Evolutionary conservation across 1,140 invertebrate genomes (phyloP), one percentile per base, ranked within the genome.

Genomic region (Temnothorax nylanderi): DNA sequence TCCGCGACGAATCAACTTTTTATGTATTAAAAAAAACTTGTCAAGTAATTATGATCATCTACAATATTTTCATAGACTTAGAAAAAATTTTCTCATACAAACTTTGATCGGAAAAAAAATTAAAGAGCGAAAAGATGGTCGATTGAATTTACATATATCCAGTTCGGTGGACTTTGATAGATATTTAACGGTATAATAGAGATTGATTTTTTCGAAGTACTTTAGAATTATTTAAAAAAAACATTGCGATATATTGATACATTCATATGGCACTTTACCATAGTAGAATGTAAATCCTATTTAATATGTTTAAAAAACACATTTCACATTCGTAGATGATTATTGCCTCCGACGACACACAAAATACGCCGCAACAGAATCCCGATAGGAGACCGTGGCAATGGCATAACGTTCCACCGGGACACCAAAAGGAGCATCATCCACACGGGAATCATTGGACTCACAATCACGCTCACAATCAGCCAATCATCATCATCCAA

Each of bases 301-400:
- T 26, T 26, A 26, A 49, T 18, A 44, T 13, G 18, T 16, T 54
- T 44, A n/a, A 67, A 60, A 32, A 26, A 34, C 8, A 67, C 21
- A 11, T 82, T 74, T 77, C 21, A 47, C 32, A 41, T 34, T 84
- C 49, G 16, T 81, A 84, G 80, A 84, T 84, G 80, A 75, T 84
- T 37, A 84, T 84, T 7, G 54, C 80, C 2, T 7, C 51, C 13
- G 69, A 75, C 3, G 34, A 75, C 11, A 60, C 80, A 7, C 80
- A 11, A 72, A 64, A 13, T 4, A 51, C 18, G 18, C 47, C 26
- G n/a, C 34, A 41, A 58, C 67, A 49, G 3, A 0, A 47, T 75
- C 64, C 77, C 34, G 18, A 13, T 37, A 37, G 69, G 16, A 51
- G 7, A 37, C 54, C 80, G 18, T 75, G 67, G 78, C 78, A 58